A percentile compares a stretch with the other conserved stretches of the same genome.
Conservation (phyloP, 2,888 invertebrate genomes). For the Polyploca ridens region DNA sequence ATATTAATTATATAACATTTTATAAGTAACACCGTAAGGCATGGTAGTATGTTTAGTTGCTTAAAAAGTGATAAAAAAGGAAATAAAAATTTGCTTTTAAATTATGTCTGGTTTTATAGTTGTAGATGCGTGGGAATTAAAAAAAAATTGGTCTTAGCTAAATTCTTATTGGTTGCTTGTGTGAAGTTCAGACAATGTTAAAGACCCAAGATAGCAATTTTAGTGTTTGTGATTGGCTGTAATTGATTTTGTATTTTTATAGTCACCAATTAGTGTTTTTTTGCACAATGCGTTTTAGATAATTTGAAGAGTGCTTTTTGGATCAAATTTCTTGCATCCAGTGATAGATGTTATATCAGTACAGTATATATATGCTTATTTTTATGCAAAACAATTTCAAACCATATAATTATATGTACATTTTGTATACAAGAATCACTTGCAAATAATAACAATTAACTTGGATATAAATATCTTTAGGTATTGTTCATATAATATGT, state of each 20-base stretch:
- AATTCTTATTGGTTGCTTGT: neutral
- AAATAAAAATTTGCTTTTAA: neutral
- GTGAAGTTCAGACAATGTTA: neutral
- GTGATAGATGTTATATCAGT: neutral
- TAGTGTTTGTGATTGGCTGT: neutral
- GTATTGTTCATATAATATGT: slow-evolving; percentile 1
- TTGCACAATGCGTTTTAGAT: slow-evolving; percentile 1
- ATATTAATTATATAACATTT: too few relatives aligned
- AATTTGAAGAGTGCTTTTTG: neutral
- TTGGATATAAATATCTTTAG: neutral
- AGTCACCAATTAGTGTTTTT: neutral
- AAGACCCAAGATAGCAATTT: neutral
- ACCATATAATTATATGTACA: neutral
- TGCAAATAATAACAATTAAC: neutral
- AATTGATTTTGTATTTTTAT: neutral
- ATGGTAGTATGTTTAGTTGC: neutral
- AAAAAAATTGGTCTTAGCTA: neutral
- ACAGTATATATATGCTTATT: neutral
- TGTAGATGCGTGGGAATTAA: slow-evolving; percentile 1
- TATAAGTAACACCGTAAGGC: neutral
- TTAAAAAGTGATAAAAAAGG: neutral
- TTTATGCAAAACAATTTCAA: neutral
- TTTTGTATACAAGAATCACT: neutral
- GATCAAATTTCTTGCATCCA: too few relatives aligned
- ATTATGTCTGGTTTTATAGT: slow-evolving; percentile 5